A percentile compares a stretch with the other conserved stretches of the same genome.
Conservation (phyloP, 2,113 vertebrate genomes). For the Neofelis nebulosa region DNA sequence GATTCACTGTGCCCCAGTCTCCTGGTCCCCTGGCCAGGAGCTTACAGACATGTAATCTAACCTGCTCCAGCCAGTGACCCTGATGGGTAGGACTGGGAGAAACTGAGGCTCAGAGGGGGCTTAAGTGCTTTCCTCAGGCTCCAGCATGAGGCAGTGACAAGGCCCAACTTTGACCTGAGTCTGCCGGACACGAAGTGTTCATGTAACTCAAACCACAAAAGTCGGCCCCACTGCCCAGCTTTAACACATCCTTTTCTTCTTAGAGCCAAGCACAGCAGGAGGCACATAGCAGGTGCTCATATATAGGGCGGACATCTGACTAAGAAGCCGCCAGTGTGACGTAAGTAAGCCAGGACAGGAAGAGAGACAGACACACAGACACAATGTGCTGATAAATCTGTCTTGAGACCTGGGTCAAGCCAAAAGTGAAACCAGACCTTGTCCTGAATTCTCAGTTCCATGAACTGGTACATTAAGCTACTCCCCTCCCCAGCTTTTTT, state of each 20-base stretch:
- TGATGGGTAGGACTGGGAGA: rapidly evolving
- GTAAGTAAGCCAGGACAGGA: not conserved
- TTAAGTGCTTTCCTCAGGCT: not conserved
- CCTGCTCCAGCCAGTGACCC: not conserved
- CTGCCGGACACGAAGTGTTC: not conserved
- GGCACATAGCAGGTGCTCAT: not conserved
- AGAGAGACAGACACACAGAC: not conserved
- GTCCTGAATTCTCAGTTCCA: not conserved
- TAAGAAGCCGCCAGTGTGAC: not conserved
- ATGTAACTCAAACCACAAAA: not conserved
- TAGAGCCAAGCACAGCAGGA: rapidly evolving
- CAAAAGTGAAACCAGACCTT: not conserved
- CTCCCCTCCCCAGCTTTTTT: rapidly evolving
- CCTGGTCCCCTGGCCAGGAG: not conserved
- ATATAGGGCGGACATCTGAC: no score
- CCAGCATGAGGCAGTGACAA: not conserved
- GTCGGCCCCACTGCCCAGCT: not conserved
- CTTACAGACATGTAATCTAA: not conserved
- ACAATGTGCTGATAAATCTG: not conserved
- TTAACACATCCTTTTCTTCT: not conserved
- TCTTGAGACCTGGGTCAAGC: not conserved
- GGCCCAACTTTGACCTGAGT: not conserved
- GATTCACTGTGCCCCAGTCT: not conserved
- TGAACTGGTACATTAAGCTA: not conserved
- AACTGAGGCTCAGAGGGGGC: not conserved